These are phyloP conservation scores for Hetaerina americana DNA, from an alignment of 1,140 invertebrate genomes.

Conservation along the genomic window DNA sequence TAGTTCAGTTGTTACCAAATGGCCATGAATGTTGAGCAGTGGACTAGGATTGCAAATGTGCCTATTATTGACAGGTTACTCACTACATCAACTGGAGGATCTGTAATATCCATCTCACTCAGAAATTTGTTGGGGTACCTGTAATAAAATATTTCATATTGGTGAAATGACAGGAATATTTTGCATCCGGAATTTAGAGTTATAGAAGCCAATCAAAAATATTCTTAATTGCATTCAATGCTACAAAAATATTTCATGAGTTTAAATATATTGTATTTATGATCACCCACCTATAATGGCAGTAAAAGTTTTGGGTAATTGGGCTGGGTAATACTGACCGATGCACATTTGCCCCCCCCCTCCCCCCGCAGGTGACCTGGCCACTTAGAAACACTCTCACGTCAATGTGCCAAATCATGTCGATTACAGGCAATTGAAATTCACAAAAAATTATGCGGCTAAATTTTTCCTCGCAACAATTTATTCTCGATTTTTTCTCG, in stretches of 20 bases:
- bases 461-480: too few species aligned
- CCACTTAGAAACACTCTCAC: too few species aligned
- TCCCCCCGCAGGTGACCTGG: too few species aligned
- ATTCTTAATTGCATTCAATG: not conserved
- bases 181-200: too few species aligned
- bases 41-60: not conserved
- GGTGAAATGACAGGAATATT: not conserved
- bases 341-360: too few species aligned
- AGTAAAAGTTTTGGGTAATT: slow-evolving; percentile 42
- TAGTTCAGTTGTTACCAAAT: not conserved
- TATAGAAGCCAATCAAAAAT: too few species aligned
- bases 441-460: too few species aligned
- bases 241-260: not conserved
- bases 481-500: too few species aligned
- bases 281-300: slow-evolving; percentile 65
- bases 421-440: too few species aligned
- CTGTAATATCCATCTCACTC: not conserved
- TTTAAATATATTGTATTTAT: too few species aligned
- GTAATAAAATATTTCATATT: not conserved
- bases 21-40: not conserved
- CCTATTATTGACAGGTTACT: not conserved
- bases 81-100: not conserved
- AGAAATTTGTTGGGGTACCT: not conserved
- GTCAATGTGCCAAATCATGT: too few species aligned
- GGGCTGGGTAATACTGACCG: too few species aligned